A percentile compares a stretch with the other conserved stretches of the same genome.
These are phyloP conservation scores for Hylomyscus alleni DNA, from an alignment of 2,797 vertebrate genomes.

Conservation along the genomic window DNA sequence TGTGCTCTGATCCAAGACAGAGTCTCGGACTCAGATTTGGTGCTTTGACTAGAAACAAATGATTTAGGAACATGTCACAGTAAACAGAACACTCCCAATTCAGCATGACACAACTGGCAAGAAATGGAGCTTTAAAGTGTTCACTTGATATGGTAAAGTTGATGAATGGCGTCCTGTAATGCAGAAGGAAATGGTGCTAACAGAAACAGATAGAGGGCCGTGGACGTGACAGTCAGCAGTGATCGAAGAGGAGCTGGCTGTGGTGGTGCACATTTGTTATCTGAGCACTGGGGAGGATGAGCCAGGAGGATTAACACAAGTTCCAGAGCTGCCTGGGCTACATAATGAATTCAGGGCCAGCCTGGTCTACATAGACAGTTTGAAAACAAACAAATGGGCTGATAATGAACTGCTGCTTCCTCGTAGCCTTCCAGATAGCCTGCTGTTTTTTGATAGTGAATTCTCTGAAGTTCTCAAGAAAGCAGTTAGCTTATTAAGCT, in stretches of 20 bases:
- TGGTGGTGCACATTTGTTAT: neutral
- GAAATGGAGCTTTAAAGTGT: neutral
- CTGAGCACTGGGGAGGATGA: neutral
- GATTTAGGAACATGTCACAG: neutral
- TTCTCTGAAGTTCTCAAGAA: conserved; percentile 44
- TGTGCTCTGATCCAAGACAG: neutral
- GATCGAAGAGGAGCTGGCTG: neutral
- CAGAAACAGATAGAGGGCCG: neutral
- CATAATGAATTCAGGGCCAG: neutral
- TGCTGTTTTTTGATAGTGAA: conserved; percentile 22
- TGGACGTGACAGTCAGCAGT: neutral
- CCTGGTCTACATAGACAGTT: neutral
- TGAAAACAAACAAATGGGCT: neutral
- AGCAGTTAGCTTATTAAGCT: neutral
- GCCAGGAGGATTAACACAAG: neutral
- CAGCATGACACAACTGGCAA: neutral
- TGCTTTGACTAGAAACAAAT: conserved; percentile 18
- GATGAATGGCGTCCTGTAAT: neutral
- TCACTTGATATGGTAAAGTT: neutral
- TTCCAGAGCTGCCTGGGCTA: neutral
- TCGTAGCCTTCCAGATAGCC: neutral
- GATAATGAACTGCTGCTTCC: neutral
- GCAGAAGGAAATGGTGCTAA: conserved; percentile 7
- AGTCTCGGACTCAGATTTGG: neutral
- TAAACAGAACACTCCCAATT: neutral